phyloP scores from a whole-genome alignment of 2,113 vertebrate genomes.

The Struthidea cinerea region DNA sequence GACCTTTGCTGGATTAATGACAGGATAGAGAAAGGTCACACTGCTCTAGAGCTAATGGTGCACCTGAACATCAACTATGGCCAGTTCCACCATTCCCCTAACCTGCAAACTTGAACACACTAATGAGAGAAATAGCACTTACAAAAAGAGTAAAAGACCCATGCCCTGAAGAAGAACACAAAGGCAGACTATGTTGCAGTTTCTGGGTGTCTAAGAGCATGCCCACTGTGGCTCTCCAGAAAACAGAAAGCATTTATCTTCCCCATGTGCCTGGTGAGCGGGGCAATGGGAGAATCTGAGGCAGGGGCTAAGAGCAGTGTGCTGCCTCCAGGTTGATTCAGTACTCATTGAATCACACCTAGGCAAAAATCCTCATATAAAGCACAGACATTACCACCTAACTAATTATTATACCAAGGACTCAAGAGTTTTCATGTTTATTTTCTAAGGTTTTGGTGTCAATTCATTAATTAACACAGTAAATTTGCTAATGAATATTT shows the following conservation, averaged over 20 bases:
- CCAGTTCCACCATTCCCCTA: neutral
- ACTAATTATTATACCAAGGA: neutral
- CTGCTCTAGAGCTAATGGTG: neutral
- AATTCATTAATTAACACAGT: neutral
- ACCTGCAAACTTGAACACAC: neutral
- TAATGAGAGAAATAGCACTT: neutral
- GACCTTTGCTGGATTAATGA: neutral
- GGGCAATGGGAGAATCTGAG: neutral
- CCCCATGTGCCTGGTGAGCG: accelerated
- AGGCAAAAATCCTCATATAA: neutral
- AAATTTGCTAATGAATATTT: slow-evolving; percentile 36
- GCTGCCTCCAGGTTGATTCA: neutral
- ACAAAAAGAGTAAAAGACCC: neutral
- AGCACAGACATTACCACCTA: neutral
- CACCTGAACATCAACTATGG: neutral
- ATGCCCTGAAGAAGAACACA: neutral
- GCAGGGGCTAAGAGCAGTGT: accelerated
- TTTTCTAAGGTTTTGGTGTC: neutral
- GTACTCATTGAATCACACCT: neutral
- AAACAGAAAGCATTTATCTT: neutral
- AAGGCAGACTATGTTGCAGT: accelerated
- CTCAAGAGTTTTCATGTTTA: neutral
- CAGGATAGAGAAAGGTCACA: neutral
- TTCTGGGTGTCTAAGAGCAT: neutral
- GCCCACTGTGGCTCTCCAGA: accelerated